A percentile compares a stretch with the other conserved stretches of the same genome.
Evolutionary conservation across 2,113 vertebrate species (phyloP).

Genomic region (Oncorhynchus tshawytscha): DNA sequence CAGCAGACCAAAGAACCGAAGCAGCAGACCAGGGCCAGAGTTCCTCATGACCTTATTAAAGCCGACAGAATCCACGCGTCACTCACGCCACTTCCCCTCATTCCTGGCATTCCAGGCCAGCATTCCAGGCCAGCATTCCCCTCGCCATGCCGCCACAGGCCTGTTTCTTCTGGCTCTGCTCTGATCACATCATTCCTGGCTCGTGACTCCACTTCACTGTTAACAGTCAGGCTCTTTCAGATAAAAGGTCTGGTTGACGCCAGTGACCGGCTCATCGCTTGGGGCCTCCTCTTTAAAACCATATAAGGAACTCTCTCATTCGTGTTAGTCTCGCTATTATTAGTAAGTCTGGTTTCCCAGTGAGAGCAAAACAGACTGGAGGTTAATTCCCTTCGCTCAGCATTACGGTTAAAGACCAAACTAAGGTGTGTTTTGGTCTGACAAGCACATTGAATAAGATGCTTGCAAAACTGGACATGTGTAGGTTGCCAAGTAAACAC

Average conservation of each 20-base stretch:
- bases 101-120: slow-evolving; percentile 58
- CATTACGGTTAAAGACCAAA: no score
- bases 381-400: slow-evolving; percentile 29
- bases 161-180: slow-evolving; percentile 1
- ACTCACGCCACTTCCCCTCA: slow-evolving; percentile 39
- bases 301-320: slow-evolving; percentile 61
- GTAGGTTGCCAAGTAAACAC: no score
- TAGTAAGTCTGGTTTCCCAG: slow-evolving; percentile 26
- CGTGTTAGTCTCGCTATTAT: slow-evolving; percentile 13
- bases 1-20: slow-evolving; percentile 36
- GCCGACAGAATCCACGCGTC: slow-evolving; percentile 53
- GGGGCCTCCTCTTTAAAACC: slow-evolving; percentile 34
- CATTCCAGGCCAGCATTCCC: slow-evolving; percentile 36
- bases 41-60: slow-evolving; percentile 56
- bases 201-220: slow-evolving; percentile 39
- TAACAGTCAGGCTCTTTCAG: slow-evolving; percentile 47
- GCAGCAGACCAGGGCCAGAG: slow-evolving; percentile 16
- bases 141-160: slow-evolving; percentile 2
- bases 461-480: no score
- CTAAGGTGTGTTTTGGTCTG: slow-evolving; percentile 6
- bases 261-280: slow-evolving; percentile 56
- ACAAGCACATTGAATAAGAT: slow-evolving; percentile 13
- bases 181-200: slow-evolving; percentile 16
- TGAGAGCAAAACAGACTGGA: slow-evolving; percentile 24
- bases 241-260: slow-evolving; percentile 51